phyloP scores from a whole-genome alignment of 1,140 invertebrate species.

The Coelopa frigida region DNA sequence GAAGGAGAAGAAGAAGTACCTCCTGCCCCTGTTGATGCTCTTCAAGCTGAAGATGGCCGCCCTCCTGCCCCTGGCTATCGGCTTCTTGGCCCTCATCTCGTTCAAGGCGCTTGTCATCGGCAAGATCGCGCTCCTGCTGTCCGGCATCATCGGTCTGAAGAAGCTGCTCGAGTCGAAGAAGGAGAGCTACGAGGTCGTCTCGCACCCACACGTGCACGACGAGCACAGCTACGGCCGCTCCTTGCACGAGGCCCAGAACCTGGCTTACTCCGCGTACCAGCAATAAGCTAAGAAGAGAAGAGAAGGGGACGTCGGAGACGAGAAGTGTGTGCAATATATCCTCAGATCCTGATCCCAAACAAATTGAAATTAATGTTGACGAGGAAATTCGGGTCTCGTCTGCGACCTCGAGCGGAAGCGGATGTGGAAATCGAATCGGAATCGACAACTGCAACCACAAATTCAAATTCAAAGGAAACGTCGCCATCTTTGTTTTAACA shows the following conservation, averaged over 20 bases:
- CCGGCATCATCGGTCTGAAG: slow-evolving; percentile 67
- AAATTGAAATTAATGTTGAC: too few species aligned
- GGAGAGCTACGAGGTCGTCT: slow-evolving; percentile 65
- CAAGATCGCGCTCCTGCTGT: slow-evolving; percentile 70
- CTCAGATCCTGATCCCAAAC: too few species aligned
- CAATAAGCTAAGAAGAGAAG: slow-evolving; percentile 19
- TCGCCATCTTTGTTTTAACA: too few species aligned
- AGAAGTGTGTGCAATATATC: slow-evolving; percentile 8
- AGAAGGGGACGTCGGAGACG: neutral
- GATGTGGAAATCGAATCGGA: too few species aligned
- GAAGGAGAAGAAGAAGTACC: slow-evolving; percentile 66
- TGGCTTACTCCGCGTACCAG: slow-evolving; percentile 57
- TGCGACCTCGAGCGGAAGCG: too few species aligned
- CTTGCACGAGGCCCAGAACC: slow-evolving; percentile 51
- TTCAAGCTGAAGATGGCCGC: slow-evolving; percentile 72
- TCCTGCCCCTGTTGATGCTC: slow-evolving; percentile 64
- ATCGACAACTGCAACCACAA: too few species aligned
- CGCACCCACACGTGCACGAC: slow-evolving; percentile 56
- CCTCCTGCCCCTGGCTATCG: slow-evolving; percentile 66
- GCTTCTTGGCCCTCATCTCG: slow-evolving; percentile 68
- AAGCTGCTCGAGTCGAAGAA: slow-evolving; percentile 66
- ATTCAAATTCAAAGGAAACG: too few species aligned
- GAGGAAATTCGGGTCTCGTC: too few species aligned
- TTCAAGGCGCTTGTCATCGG: slow-evolving; percentile 75
- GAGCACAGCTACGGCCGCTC: slow-evolving; percentile 54